Evolutionary conservation across 2,113 vertebrate species (phyloP), one percentile per base, ranked within the genome.

Genomic region (Thunnus thynnus): DNA sequence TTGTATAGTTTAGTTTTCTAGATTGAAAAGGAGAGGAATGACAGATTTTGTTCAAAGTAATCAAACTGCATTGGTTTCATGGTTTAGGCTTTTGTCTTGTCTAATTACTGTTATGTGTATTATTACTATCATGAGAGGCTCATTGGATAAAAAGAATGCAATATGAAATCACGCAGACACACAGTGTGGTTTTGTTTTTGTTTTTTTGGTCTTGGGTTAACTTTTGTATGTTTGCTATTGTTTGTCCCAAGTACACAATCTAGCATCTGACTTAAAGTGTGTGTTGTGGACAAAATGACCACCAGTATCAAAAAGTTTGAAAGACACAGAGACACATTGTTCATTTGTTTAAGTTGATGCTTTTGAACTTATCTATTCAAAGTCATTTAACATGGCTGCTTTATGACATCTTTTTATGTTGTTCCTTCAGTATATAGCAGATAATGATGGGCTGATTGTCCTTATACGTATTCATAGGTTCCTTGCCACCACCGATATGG

Each of bases 401-500:
- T 60, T 13, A 44, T 32, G 46, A 72, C 11, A 51, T 60, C 11
- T 6, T 20, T 66, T 2, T 18, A 12, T 69, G 11, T 17, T n/a
- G 8, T 47, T 72, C 32, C 67, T 30, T 67, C 18, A 46, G 4
- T 36, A 25, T 13, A 16, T 5, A 20, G n/a, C 58, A 20, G 30
- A 46, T 14, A 20, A 44, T 46, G 1, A 17, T 13, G 13, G 18
- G 17, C 7, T 50, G 3, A 46, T 20, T 66, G 7, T 51, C 32
- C 41, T 41, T 62, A 17, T 41, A 8, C 92, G 51, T 36, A 12
- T 54, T 78, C 10, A 7, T 83, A 99, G 98, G 91, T 96, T 96
- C 61, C 83, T 99, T 72, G 97, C 94, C 41, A 95, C 96, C 0
- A 99, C 97, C 0, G 94, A 96, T 74, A 86, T 98, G 96, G 87